These are phyloP conservation scores for Trachelipus rathkii DNA, from an alignment of 1,140 invertebrate species.

Conservation along the genomic window DNA sequence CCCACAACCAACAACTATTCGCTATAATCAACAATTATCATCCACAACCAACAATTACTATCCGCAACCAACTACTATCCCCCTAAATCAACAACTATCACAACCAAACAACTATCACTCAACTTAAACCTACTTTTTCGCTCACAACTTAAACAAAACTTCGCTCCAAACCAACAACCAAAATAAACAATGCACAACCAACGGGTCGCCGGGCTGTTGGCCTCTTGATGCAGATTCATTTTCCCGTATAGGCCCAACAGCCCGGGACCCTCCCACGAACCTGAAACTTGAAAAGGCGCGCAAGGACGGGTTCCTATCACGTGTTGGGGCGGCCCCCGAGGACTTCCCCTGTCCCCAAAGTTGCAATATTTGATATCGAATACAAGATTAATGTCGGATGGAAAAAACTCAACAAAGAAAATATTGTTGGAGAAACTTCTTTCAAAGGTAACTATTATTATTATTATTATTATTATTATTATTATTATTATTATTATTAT, in stretches of 20 bases:
- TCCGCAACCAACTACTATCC: too few relatives aligned
- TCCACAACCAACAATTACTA: too few relatives aligned
- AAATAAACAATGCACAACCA: slow-evolving; percentile 30
- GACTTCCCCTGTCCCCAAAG: slow-evolving; percentile 51
- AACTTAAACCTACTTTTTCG: too few relatives aligned
- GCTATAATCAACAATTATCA: too few relatives aligned
- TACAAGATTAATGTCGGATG: slow-evolving; percentile 77
- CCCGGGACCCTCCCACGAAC: slow-evolving; percentile 80
- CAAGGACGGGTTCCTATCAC: slow-evolving; percentile 76
- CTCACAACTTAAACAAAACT: slow-evolving; percentile 16
- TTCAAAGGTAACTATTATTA: slow-evolving; percentile 64
- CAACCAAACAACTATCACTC: neutral
- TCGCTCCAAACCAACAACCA: slow-evolving; percentile 27
- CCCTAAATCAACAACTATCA: too few relatives aligned
- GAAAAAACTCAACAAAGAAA: slow-evolving; percentile 78
- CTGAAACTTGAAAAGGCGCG: slow-evolving; percentile 80
- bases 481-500: too few relatives aligned
- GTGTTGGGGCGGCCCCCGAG: slow-evolving; percentile 81
- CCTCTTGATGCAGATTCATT: slow-evolving; percentile 44
- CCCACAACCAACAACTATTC: too few relatives aligned
- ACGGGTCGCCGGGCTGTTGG: slow-evolving; percentile 38
- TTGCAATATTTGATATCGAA: slow-evolving; percentile 86
- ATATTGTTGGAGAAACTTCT: slow-evolving; percentile 79
- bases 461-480: too few relatives aligned
- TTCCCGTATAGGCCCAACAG: slow-evolving; percentile 71